Percentiles rank a stretch among this genome's conserved stretches.
These are phyloP conservation scores for Agrochola litura DNA, from an alignment of 2,888 invertebrate species.

Conservation along the genomic window DNA sequence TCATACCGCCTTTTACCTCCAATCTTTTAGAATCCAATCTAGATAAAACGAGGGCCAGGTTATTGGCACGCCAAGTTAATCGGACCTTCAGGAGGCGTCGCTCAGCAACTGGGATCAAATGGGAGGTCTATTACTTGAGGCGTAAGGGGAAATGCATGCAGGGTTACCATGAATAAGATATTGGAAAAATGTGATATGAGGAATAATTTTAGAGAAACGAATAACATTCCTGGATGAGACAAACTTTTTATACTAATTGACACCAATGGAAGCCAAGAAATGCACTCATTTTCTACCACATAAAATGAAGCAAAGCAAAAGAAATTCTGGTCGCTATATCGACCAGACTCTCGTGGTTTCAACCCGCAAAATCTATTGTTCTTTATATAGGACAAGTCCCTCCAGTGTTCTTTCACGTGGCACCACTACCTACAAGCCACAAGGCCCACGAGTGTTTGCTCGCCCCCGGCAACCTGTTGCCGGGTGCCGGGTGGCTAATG, in stretches of 20 bases:
- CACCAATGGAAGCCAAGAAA: neutral
- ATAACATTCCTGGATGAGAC: neutral
- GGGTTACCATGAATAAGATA: conserved; percentile 20
- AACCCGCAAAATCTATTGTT: conserved; percentile 11
- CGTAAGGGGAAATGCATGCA: conserved; percentile 26
- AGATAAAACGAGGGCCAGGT: conserved; percentile 47
- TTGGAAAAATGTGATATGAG: neutral
- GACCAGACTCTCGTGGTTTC: neutral
- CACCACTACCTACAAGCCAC: conserved; percentile 28
- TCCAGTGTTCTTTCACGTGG: conserved; percentile 34
- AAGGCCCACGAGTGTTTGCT: conserved; percentile 46
- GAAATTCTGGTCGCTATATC: neutral
- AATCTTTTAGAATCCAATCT: conserved; percentile 61
- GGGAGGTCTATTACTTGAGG: conserved; percentile 33
- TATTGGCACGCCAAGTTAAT: conserved; percentile 53
- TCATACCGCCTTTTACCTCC: conserved; percentile 25
- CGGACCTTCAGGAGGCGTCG: conserved; percentile 39
- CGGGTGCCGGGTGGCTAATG: conserved; percentile 25
- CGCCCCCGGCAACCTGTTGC: conserved; percentile 58
- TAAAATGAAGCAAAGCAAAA: neutral
- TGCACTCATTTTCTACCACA: neutral
- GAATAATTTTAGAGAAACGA: neutral
- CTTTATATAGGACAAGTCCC: conserved; percentile 31
- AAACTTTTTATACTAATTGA: neutral
- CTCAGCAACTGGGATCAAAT: conserved; percentile 37